Conservation (phyloP, 2,113 vertebrate genomes). For the Cromileptes altivelis region DNA sequence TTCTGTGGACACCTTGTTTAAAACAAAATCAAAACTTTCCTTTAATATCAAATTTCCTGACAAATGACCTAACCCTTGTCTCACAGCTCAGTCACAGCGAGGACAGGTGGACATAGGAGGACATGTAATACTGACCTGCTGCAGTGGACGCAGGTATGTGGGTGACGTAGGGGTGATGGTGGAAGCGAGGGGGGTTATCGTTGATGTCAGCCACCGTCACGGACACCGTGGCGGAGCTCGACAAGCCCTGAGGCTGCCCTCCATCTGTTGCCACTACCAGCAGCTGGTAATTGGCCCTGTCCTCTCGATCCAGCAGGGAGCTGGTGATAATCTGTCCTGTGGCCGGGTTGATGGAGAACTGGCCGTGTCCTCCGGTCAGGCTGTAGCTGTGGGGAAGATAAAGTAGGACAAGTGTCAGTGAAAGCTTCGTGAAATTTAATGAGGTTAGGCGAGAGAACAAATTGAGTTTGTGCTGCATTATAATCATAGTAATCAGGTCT, state of each 20-base stretch:
- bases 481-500: neutral
- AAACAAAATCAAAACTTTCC: neutral
- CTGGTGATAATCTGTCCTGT: conserved; percentile 98
- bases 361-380: conserved; percentile 91
- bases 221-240: conserved; percentile 93
- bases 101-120: neutral
- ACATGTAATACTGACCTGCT: conserved; percentile 85
- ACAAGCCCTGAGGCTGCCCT: conserved; percentile 88
- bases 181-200: conserved; percentile 96
- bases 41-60: neutral
- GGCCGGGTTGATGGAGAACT: conserved; percentile 97
- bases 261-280: conserved; percentile 92
- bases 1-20: neutral
- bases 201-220: conserved; percentile 92
- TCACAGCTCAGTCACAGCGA: neutral
- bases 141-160: conserved; percentile 91
- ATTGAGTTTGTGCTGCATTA: neutral
- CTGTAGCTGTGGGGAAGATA: conserved; percentile 88
- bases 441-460: neutral
- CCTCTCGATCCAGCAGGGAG: conserved; percentile 92
- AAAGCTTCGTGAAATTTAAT: neutral
- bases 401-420: conserved; percentile 11
- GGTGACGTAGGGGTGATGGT: conserved; percentile 97
- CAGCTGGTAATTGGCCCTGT: conserved; percentile 90
- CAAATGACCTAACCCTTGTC: neutral